Conservation (phyloP, 2,113 vertebrate genomes). For the Tichodroma muraria region DNA sequence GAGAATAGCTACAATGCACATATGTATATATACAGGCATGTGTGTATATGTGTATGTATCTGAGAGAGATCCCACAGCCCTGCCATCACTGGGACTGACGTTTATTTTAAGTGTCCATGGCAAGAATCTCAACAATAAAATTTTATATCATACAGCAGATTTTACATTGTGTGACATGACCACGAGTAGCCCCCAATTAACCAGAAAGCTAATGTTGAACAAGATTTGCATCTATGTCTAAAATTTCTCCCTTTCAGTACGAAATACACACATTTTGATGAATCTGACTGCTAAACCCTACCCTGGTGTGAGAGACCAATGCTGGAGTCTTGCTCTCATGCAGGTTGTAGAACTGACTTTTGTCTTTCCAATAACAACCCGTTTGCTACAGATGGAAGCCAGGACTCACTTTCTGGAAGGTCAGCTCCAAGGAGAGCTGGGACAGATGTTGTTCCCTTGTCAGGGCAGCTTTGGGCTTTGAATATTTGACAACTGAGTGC, state of each 20-base stretch:
- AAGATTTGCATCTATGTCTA: neutral
- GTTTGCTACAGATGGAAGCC: neutral
- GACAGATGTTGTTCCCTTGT: neutral
- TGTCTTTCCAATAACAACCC: neutral
- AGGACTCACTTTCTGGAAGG: neutral
- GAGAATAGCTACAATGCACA: neutral
- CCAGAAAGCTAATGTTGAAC: neutral
- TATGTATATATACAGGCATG: accelerated
- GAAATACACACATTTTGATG: neutral
- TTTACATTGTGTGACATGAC: neutral
- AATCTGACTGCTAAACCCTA: neutral
- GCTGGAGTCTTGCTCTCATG: neutral
- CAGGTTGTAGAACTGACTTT: neutral
- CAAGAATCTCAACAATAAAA: neutral
- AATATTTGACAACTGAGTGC: neutral
- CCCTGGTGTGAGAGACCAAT: neutral
- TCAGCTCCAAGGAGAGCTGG: neutral
- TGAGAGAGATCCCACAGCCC: neutral
- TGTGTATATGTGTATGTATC: accelerated
- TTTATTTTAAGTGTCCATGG: neutral
- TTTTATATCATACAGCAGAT: neutral
- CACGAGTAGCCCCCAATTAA: neutral
- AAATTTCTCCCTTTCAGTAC: neutral
- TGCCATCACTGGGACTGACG: neutral
- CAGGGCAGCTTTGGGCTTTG: neutral